Conservation (phyloP, 1,140 invertebrate species). For the Rhopalosiphum padi region DNA sequence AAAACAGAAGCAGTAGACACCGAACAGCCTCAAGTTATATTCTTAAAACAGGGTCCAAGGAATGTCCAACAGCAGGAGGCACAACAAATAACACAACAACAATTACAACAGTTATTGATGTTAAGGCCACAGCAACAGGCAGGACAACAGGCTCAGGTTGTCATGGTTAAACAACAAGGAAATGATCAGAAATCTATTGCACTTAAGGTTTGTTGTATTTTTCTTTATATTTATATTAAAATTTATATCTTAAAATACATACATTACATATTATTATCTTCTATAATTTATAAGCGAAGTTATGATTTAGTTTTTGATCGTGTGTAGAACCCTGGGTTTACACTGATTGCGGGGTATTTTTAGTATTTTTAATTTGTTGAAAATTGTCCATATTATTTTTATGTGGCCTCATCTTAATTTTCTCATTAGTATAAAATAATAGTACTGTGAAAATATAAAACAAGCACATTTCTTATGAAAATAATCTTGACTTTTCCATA, state of each 20-base stretch:
- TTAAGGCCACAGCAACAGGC: constrained; percentile 60
- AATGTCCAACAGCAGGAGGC: constrained; percentile 38
- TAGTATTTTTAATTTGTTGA: background rate
- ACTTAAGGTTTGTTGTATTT: constrained; percentile 26
- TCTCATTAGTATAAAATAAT: background rate
- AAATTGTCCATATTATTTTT: background rate
- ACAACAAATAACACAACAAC: constrained; percentile 61
- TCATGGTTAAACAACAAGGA: constrained; percentile 47
- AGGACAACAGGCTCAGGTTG: constrained; percentile 59
- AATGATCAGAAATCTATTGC: constrained; percentile 53
- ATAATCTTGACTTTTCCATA: no score
- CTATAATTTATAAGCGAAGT: background rate
- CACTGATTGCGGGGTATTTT: background rate
- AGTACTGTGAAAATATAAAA: background rate
- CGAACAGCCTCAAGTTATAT: constrained; percentile 43
- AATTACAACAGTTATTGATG: constrained; percentile 61
- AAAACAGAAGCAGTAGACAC: background rate
- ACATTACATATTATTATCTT: background rate
- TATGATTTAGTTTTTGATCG: background rate
- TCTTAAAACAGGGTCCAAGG: constrained; percentile 43
- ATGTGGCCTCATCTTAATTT: background rate
- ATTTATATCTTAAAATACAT: background rate
- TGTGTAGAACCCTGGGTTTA: background rate
- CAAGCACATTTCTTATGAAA: background rate
- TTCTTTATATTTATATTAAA: background rate